Evolutionary conservation across 1,140 invertebrate species (phyloP).

Genomic region (Riptortus pedestris): DNA sequence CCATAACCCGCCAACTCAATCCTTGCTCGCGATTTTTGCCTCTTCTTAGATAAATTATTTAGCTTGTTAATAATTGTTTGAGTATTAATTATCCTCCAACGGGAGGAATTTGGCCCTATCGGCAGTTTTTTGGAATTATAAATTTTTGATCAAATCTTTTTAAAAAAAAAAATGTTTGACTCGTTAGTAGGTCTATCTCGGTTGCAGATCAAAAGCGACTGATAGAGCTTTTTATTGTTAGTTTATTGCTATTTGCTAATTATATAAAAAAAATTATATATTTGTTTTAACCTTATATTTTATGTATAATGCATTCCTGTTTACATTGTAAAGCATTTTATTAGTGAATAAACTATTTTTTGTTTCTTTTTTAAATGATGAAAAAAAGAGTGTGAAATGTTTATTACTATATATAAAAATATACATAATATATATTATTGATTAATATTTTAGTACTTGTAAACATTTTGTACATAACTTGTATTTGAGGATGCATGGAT

Average conservation of each 20-base stretch:
- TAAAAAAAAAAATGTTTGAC: not conserved
- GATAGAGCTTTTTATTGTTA: slow-evolving; percentile 24
- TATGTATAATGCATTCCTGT: slow-evolving; percentile 28
- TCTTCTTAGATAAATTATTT: slow-evolving; percentile 10
- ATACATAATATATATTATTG: slow-evolving; percentile 25
- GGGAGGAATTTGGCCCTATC: not conserved
- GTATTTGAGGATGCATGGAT: slow-evolving; percentile 19
- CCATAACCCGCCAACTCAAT: not conserved
- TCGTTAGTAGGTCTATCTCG: slow-evolving; percentile 10
- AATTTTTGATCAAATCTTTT: not conserved
- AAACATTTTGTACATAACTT: slow-evolving; percentile 24
- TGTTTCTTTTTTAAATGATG: slow-evolving; percentile 13
- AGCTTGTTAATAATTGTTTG: slow-evolving; percentile 14
- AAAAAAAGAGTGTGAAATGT: slow-evolving; percentile 19
- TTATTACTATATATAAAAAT: slow-evolving; percentile 19
- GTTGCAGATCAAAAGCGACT: slow-evolving; percentile 6
- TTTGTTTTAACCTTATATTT: slow-evolving; percentile 27
- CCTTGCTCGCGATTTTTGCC: not conserved
- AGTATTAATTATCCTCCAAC: not conserved
- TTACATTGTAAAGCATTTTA: slow-evolving; percentile 22
- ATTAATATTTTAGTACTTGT: slow-evolving; percentile 27
- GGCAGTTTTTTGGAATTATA: not conserved
- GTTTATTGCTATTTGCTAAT: slow-evolving; percentile 23
- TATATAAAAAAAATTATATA: slow-evolving; percentile 19
- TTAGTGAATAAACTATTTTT: slow-evolving; percentile 13